A percentile compares a stretch with the other conserved stretches of the same genome.
Conservation (phyloP, 2,113 vertebrate genomes). For the Chionomys nivalis region DNA sequence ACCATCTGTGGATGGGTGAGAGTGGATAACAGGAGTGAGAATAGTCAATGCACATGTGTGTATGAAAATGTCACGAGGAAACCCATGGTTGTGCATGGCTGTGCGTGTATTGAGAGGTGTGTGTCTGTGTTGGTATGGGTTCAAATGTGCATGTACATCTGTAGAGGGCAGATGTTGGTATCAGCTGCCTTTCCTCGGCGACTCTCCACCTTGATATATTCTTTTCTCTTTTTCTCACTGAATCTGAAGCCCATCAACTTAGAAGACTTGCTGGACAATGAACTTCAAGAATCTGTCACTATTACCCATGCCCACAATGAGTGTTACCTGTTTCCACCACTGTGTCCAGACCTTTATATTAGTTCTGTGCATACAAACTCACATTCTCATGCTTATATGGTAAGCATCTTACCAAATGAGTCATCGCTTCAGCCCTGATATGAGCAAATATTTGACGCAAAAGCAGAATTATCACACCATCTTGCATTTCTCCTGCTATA, state of each 20-base stretch:
- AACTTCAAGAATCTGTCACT: background rate
- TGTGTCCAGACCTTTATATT: background rate
- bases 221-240: background rate
- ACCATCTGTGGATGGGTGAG: too few species aligned
- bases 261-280: background rate
- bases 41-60: too few species aligned
- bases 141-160: background rate
- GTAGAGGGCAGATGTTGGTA: background rate
- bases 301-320: background rate
- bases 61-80: background rate
- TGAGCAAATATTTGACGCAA: background rate
- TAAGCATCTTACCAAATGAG: background rate
- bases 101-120: background rate
- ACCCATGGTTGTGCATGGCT: background rate
- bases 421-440: background rate
- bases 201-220: background rate
- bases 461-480: background rate
- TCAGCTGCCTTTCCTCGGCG: background rate
- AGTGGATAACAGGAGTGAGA: background rate
- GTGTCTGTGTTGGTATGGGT: too few species aligned
- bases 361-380: background rate
- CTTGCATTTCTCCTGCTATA: background rate
- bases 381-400: accelerated
- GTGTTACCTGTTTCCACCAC: background rate
- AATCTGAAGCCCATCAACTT: background rate